Base-by-base conservation (phyloP, 2,797 vertebrate genomes). In the Ceryle rudis region DNA sequence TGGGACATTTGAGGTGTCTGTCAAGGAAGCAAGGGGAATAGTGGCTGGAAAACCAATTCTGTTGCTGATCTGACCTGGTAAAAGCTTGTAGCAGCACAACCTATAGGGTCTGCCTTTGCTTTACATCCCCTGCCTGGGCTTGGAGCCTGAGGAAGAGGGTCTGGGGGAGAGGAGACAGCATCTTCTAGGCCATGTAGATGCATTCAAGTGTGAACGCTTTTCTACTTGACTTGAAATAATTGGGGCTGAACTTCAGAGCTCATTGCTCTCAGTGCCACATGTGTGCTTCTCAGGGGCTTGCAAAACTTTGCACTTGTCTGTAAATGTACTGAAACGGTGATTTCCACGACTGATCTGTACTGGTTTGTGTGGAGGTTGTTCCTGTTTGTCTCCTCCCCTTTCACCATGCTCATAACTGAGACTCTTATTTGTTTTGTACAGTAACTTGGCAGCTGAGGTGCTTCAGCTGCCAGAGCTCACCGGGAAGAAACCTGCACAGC, bases 401-500 rank as follows among this genome's bases (percentile, higher is more conserved):
- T 28, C 51, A 52, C 15, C 51, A 52, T 13, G 10, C 51, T 52
- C 9, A 0, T 89, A 85, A 90, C 70, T 22, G 77, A 95, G 62
- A 8, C 9, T 20, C 58, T 78, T 90, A 69, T 72, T 90, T 91
- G 69, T 35, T 35, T 54, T 20, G 35, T 37, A 2, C 5, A 13
- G 35, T 78, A 42, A 88, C 69, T 90, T 91, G 91, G 61, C 93
- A 90, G 85, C 79, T 55, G 84, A 91, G 60, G 78, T 85, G 46
- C 60, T 72, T 67, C 5, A 41, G 57, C 70, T 84, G 89, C 81
- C 82, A 64, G 75, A 85, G 52, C 75, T 86, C 52, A 19, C 49
- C 7, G 23, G 62, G 62, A 73, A 75, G 46, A 75, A 85, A 62
- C 51, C 37, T 15, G 35, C 0, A 0, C 26, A 28, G 57, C 39